Conservation (phyloP, 2,888 invertebrate genomes). For the Heliconius ethilla region DNA sequence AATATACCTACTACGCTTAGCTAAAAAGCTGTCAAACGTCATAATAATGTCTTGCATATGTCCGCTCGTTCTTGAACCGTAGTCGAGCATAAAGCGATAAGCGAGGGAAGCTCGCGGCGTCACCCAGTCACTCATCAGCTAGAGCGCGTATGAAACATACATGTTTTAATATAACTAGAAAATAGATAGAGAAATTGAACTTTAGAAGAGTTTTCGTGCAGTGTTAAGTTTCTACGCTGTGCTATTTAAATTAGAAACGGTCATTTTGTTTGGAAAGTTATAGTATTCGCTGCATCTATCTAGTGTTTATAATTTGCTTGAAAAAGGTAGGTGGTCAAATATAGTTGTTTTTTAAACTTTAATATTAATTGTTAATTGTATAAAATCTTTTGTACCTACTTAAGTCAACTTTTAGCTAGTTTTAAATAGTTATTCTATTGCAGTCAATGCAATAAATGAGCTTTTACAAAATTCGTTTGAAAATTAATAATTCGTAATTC, state of each 20-base stretch:
- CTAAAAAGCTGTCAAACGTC: slow-evolving; percentile 30
- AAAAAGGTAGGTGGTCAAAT: slow-evolving; percentile 13
- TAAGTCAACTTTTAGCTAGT: too few relatives aligned
- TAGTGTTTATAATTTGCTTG: not conserved
- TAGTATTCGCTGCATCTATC: not conserved
- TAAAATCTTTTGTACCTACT: not conserved
- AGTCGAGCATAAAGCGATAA: slow-evolving; percentile 62
- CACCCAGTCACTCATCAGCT: slow-evolving; percentile 29
- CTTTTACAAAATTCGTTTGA: too few relatives aligned
- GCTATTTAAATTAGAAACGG: not conserved
- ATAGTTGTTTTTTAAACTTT: not conserved
- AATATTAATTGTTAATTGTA: not conserved
- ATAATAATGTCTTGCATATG: slow-evolving; percentile 43
- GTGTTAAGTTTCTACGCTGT: slow-evolving; percentile 5
- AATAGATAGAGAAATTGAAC: too few relatives aligned
- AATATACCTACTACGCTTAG: not conserved
- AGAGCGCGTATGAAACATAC: slow-evolving; percentile 23
- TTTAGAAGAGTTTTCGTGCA: not conserved
- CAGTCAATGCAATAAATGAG: not conserved
- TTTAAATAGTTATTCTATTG: too few relatives aligned
- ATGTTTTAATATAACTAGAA: not conserved
- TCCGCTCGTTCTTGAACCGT: slow-evolving; percentile 61
- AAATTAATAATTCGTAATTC: too few relatives aligned
- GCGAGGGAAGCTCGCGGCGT: slow-evolving; percentile 49
- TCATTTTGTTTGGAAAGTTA: not conserved